phyloP scores from a whole-genome alignment of 2,113 vertebrate species.

The Panthera uncia region DNA sequence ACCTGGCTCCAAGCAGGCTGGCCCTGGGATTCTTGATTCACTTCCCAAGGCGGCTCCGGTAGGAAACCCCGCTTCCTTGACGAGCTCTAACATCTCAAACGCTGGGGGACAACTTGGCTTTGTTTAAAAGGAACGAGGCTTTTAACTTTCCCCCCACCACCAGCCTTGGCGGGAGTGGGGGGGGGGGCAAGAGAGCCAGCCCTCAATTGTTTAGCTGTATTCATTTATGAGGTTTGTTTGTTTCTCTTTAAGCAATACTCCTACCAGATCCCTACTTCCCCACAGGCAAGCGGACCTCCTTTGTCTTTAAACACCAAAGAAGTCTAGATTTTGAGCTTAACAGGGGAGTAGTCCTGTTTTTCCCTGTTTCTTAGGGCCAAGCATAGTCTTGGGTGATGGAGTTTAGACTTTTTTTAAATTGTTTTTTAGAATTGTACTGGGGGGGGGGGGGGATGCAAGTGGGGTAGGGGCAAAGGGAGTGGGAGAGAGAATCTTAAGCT shows the following conservation, averaged over 20 bases:
- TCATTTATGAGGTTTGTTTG: not conserved
- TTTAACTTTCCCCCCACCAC: not conserved
- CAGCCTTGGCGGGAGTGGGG: not conserved
- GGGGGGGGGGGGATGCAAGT: too few relatives aligned
- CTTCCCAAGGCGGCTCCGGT: conserved; percentile 18
- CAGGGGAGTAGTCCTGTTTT: not conserved
- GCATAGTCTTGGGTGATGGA: not conserved
- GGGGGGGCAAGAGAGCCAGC: not conserved
- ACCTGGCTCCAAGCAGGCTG: not conserved
- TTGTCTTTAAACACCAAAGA: not conserved
- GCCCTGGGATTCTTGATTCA: conserved; percentile 44
- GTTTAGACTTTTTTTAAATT: not conserved
- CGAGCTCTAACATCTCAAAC: not conserved
- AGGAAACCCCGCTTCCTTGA: conserved; percentile 39
- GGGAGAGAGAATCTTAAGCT: too few relatives aligned
- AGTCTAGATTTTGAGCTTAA: not conserved
- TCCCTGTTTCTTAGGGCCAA: not conserved
- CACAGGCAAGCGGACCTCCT: not conserved
- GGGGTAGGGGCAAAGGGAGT: too few relatives aligned
- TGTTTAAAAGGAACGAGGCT: conserved; percentile 56
- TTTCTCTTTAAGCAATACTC: not conserved
- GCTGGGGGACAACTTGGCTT: not conserved
- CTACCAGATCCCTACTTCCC: not conserved
- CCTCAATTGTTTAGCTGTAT: not conserved
- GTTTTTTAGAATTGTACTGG: too few relatives aligned